These are phyloP conservation scores for Rhopalosiphum maidis DNA, from an alignment of 1,140 invertebrate species.

Conservation along the genomic window DNA sequence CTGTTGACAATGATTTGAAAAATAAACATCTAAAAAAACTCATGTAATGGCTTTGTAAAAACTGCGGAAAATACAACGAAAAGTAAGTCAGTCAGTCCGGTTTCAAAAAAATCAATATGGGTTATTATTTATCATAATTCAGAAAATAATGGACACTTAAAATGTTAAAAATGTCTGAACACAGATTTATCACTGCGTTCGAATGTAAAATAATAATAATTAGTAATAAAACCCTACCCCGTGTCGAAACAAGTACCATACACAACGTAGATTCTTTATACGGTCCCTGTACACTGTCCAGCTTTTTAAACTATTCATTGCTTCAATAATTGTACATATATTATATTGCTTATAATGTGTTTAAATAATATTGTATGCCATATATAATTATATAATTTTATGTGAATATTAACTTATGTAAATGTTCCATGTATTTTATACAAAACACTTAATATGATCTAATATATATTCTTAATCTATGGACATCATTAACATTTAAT, in stretches of 20 bases:
- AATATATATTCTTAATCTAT: neutral
- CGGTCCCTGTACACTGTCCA: neutral
- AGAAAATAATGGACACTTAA: slow-evolving; percentile 11
- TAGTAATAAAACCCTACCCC: neutral
- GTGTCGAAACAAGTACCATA: neutral
- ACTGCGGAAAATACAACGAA: neutral
- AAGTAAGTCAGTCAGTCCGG: neutral
- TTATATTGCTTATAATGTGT: neutral
- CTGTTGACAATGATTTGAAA: neutral
- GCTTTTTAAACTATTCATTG: neutral
- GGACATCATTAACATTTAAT: neutral
- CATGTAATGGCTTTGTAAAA: neutral
- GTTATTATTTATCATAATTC: neutral
- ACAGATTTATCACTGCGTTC: neutral
- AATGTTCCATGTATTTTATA: neutral
- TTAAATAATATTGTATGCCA: neutral
- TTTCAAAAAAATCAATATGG: neutral
- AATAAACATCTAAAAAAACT: neutral
- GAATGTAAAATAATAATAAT: neutral
- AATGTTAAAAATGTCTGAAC: neutral
- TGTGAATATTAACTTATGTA: neutral
- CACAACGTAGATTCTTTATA: neutral
- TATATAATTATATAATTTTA: neutral
- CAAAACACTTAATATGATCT: neutral
- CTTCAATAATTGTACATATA: neutral